Percentiles rank a stretch among this genome's conserved stretches.
These are phyloP conservation scores for Merluccius polli DNA, from an alignment of 2,797 vertebrate species.

Conservation along the genomic window DNA sequence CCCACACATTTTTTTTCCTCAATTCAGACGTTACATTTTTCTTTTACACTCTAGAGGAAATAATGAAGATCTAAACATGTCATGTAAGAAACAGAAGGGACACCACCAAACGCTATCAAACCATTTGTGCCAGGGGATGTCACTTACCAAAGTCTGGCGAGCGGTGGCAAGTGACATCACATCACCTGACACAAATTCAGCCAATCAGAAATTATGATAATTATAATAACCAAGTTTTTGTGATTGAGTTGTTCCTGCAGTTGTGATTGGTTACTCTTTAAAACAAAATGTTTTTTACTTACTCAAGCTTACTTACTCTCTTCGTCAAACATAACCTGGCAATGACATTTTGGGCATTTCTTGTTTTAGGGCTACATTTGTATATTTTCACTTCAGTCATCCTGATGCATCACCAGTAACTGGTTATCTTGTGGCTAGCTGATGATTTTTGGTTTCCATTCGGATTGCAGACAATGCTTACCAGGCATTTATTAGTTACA, in stretches of 20 bases:
- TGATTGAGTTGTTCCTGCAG: no score
- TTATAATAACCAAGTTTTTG: background rate
- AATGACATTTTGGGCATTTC: no score
- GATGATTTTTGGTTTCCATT: slow-evolving; percentile 42
- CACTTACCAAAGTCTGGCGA: no score
- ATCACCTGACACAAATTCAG: background rate
- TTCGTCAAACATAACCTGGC: no score
- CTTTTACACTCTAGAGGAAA: slow-evolving; percentile 22
- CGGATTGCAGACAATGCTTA: slow-evolving; percentile 32
- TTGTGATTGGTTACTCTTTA: no score
- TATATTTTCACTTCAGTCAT: slow-evolving; percentile 2
- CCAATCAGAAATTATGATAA: background rate
- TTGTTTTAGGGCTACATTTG: background rate
- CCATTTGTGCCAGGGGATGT: no score
- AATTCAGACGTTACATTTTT: no score
- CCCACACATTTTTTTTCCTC: background rate
- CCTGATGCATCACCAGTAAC: slow-evolving; percentile 9
- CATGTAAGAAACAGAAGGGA: background rate
- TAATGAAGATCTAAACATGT: background rate
- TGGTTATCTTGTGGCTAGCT: no score
- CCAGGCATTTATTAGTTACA: no score
- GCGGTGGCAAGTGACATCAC: background rate
- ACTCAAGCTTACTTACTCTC: no score
- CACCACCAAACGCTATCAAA: no score
- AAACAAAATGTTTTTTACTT: no score